These are phyloP conservation scores for Exaiptasia diaphana DNA, from an alignment of 64 coral and sea anemone species.

Conservation along the genomic window DNA sequence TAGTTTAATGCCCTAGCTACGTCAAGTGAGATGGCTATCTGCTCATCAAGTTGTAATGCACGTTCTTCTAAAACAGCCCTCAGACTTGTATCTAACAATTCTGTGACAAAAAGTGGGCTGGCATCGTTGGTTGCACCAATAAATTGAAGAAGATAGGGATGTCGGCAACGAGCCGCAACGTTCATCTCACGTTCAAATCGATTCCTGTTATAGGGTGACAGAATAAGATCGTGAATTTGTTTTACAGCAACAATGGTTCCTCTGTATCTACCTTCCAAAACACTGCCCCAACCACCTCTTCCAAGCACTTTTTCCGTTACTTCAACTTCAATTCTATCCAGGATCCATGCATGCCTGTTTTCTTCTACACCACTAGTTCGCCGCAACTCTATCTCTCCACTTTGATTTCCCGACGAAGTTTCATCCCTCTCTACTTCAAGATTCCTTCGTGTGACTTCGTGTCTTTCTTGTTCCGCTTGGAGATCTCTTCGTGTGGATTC, in stretches of 20 bases:
- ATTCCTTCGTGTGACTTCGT: too few species aligned
- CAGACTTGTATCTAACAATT: slow-evolving; percentile 9
- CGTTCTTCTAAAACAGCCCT: background rate
- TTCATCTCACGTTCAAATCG: slow-evolving; percentile 55
- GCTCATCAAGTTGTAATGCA: background rate
- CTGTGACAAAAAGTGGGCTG: slow-evolving; percentile 19
- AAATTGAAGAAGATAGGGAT: slow-evolving; percentile 50
- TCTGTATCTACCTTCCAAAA: background rate
- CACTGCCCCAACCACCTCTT: slow-evolving; percentile 10
- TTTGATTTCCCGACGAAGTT: too few species aligned
- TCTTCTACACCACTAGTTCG: too few species aligned
- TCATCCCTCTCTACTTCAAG: too few species aligned
- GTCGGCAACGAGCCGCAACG: slow-evolving; percentile 38
- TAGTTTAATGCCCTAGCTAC: slow-evolving; percentile 20
- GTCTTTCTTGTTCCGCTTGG: too few species aligned
- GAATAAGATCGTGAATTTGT: slow-evolving; percentile 7
- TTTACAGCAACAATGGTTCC: slow-evolving; percentile 47
- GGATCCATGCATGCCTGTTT: background rate
- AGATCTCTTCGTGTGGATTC: too few species aligned
- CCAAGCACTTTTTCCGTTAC: background rate
- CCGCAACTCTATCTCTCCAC: too few species aligned
- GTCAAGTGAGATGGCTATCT: background rate
- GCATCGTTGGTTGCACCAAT: slow-evolving; percentile 9
- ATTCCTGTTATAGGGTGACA: background rate
- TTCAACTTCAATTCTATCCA: slow-evolving; percentile 15